Base-by-base conservation (phyloP, 2,888 invertebrate genomes). In the Syrphus vitripennis region DNA sequence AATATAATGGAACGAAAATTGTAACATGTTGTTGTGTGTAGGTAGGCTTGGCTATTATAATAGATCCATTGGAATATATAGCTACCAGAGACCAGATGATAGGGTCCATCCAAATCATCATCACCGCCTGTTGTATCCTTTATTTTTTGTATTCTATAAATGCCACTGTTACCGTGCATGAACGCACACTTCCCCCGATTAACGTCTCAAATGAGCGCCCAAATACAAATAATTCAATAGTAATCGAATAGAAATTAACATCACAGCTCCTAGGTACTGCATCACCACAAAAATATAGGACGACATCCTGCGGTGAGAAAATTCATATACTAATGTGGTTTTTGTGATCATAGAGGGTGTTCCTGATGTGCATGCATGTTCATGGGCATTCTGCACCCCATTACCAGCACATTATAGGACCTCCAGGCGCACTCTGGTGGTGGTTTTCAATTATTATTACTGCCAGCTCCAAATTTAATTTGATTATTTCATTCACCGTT, bases 211-310 rank as follows among this genome's bases (percentile, higher is more conserved):
- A 69, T 77, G 84, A 76, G 75, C 72, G 76, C 82, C 77, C 76
- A 80, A 86, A 86, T 67, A 76, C 72, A 86, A 77, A 69, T 53
- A 76, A 55, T 84, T 74, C 69, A 80, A 84, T 80, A 53, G 59
- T 72, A 81, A 86, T 86, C 81, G 81, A 84, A 81, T 84, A 76
- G 84, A 55, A 76, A 76, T 76, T 71, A 84, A 76, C 70, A 75
- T 57, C 65, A 76, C 70, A 75, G 65, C 65, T 75, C 75, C 70
- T 79, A 59, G 21, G 42, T 53, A 84, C 78, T 69, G 70, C 79
- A 83, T n/a, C n/a, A n/a, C n/a, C n/a, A n/a, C n/a, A n/a, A n/a
- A n/a, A n/a, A n/a, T n/a, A 79, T 80, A 57, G 50, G 70, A 76
- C 69, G 59, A 77, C 82, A 77, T 86, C 81, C 82, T 86, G 82